phyloP scores from a whole-genome alignment of 2,888 invertebrate species.

The Lysandra coridon region DNA sequence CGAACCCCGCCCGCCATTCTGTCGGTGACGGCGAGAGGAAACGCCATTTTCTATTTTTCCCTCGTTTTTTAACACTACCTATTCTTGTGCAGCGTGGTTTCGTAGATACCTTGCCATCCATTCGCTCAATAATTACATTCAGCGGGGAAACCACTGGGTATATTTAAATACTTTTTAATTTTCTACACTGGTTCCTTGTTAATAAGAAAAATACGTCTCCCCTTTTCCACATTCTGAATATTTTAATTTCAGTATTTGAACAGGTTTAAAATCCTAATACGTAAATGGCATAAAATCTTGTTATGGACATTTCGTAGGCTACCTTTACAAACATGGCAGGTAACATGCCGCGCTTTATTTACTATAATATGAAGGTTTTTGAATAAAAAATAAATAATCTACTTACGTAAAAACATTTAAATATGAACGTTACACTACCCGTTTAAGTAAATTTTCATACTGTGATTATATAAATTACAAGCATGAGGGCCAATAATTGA shows the following conservation, averaged over 20 bases:
- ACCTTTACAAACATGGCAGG: neutral
- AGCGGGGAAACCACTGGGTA: constrained; percentile 7
- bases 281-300: neutral
- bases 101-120: constrained; percentile 35
- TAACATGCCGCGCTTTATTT: neutral
- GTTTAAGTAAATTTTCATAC: no score
- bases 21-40: constrained; percentile 72
- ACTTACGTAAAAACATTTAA: no score
- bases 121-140: constrained; percentile 33
- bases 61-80: constrained; percentile 52
- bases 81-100: constrained; percentile 37
- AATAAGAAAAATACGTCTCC: neutral
- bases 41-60: constrained; percentile 67
- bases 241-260: neutral
- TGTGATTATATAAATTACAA: no score
- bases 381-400: no score
- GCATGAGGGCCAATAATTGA: neutral
- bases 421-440: no score
- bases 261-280: neutral
- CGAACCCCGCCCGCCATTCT: constrained; percentile 66
- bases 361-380: neutral
- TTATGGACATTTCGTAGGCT: neutral
- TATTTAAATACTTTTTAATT: constrained; percentile 24
- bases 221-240: neutral
- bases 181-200: constrained; percentile 15